phyloP scores from a whole-genome alignment of 35 echinoderm and acorn worm genomes.

The Heliocidaris erythrogramma region DNA sequence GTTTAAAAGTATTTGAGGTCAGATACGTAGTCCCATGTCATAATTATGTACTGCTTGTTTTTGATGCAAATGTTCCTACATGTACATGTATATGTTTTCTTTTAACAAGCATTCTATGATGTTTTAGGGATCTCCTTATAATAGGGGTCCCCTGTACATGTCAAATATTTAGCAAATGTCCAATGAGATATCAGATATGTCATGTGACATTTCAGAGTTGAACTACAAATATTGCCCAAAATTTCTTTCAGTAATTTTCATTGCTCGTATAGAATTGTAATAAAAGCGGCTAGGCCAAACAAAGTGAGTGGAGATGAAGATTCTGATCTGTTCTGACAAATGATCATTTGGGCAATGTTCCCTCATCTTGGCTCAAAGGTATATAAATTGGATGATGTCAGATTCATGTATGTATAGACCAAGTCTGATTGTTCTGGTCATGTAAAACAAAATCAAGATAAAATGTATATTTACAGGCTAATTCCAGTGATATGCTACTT shows the following conservation, averaged over 20 bases:
- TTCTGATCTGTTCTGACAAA: conserved; percentile 21
- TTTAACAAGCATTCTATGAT: background rate
- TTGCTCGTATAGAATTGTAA: conserved; percentile 8
- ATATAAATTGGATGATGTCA: background rate
- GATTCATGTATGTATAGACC: background rate
- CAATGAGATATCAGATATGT: conserved; percentile 3
- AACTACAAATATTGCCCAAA: conserved; percentile 38
- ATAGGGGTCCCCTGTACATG: background rate
- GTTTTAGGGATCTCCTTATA: background rate
- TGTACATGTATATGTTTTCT: background rate
- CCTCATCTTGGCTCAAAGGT: background rate
- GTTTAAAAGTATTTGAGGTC: no score
- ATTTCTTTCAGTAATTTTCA: background rate
- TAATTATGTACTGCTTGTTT: no score
- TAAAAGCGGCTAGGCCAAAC: conserved; percentile 38
- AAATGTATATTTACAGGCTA: no score
- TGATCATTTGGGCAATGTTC: conserved; percentile 33
- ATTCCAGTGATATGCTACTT: no score
- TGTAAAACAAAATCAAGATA: no score
- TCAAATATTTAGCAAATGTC: conserved; percentile 21
- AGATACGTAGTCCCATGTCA: no score
- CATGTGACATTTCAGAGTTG: conserved; percentile 31
- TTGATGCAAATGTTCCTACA: no score
- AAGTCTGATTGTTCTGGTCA: background rate
- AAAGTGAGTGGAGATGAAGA: background rate